Evolutionary conservation across 2,113 vertebrate genomes (phyloP).

Genomic region (Oreamnos americanus): DNA sequence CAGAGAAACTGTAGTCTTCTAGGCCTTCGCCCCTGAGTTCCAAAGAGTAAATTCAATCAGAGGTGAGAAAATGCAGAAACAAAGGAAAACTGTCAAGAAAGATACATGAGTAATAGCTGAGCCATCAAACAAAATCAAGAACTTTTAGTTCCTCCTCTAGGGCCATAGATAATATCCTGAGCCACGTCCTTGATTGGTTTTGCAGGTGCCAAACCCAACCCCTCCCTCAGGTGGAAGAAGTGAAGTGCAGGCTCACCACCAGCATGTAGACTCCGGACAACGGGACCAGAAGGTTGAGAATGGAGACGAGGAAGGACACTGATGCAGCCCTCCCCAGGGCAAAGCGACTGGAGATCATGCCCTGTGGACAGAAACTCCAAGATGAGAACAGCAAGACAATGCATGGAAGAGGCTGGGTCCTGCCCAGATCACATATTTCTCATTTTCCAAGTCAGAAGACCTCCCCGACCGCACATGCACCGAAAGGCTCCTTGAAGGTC

Average conservation of each 20-base stretch:
- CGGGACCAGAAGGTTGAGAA: neutral
- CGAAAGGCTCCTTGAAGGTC: neutral
- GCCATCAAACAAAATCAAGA: neutral
- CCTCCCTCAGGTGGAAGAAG: neutral
- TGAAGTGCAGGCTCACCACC: neutral
- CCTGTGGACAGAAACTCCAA: neutral
- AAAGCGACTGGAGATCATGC: neutral
- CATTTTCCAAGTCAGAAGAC: neutral
- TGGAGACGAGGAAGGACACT: neutral
- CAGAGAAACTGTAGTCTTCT: neutral
- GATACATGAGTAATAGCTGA: neutral
- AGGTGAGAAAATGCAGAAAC: neutral
- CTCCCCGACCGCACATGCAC: rapidly evolving
- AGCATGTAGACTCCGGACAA: neutral
- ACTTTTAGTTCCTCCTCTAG: neutral
- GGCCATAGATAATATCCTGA: neutral
- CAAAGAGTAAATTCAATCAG: neutral
- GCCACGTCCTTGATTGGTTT: neutral
- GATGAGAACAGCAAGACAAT: neutral
- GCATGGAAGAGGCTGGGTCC: neutral
- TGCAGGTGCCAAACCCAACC: neutral
- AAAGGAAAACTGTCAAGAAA: neutral
- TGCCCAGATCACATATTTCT: neutral
- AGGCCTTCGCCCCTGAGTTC: neutral
- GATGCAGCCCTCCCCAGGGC: neutral